phyloP scores from a whole-genome alignment of 2,113 vertebrate species.

The Numenius arquata region DNA sequence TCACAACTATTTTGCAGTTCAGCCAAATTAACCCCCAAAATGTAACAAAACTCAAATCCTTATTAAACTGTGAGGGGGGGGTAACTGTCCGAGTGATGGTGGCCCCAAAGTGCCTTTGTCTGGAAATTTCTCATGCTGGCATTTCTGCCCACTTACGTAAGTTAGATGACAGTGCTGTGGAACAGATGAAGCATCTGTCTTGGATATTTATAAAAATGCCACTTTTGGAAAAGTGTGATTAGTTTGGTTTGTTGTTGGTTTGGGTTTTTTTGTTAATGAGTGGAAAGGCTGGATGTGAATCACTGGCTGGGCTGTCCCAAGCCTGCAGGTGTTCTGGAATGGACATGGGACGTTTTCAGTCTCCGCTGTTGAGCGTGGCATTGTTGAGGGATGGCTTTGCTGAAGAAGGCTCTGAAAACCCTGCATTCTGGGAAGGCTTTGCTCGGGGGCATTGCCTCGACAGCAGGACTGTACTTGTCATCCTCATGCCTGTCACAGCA shows the following conservation, averaged over 20 bases:
- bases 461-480: not conserved
- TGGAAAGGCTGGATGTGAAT: not conserved
- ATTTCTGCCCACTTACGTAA: not conserved
- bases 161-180: not conserved
- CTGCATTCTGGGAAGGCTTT: not conserved
- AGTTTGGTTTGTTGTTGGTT: not conserved
- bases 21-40: not conserved
- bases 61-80: not conserved
- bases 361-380: not conserved
- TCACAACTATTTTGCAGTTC: not conserved
- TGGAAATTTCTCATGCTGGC: not conserved
- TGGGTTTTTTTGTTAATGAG: not conserved
- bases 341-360: rapidly evolving
- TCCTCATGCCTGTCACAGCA: not conserved
- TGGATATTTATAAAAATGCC: constrained; percentile 15
- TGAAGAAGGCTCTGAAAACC: not conserved
- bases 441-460: not conserved
- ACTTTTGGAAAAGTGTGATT: constrained; percentile 10
- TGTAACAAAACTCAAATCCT: not conserved
- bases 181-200: constrained; percentile 21
- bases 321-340: not conserved
- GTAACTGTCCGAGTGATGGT: not conserved
- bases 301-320: not conserved
- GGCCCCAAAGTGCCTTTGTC: not conserved
- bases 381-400: not conserved